These are phyloP conservation scores for Theristicus caerulescens DNA, from an alignment of 2,113 vertebrate species.

Conservation along the genomic window DNA sequence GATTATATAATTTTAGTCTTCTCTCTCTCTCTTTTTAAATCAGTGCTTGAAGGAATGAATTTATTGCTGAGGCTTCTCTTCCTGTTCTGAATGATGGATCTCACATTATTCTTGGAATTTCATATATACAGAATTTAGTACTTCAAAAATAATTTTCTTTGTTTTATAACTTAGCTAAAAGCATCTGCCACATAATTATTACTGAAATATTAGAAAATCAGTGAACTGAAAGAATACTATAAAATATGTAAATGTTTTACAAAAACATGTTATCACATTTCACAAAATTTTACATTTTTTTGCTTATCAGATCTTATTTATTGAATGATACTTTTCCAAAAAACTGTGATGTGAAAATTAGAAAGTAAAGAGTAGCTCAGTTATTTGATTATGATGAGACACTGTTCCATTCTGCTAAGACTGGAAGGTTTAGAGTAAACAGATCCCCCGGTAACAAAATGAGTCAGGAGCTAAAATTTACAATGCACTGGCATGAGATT, in stretches of 20 bases:
- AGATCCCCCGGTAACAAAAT: neutral
- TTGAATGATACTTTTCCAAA: neutral
- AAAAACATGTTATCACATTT: neutral
- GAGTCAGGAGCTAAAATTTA: neutral
- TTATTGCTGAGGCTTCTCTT: constrained; percentile 47
- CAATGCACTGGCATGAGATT: neutral
- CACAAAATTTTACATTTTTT: neutral
- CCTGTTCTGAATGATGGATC: constrained; percentile 41
- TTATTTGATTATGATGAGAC: neutral
- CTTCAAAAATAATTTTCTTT: constrained; percentile 50
- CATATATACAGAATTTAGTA: constrained; percentile 13
- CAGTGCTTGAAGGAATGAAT: constrained; percentile 55
- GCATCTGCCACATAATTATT: constrained; percentile 19
- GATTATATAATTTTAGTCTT: constrained; percentile 69
- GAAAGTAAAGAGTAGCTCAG: neutral
- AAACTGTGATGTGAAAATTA: neutral
- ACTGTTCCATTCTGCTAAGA: neutral
- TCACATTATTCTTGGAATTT: constrained; percentile 37
- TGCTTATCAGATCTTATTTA: neutral
- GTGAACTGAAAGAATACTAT: constrained; percentile 39
- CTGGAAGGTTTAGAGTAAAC: neutral
- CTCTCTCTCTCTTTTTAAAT: constrained; percentile 58
- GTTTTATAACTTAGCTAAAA: neutral
- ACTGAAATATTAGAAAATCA: constrained; percentile 44
- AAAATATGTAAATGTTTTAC: constrained; percentile 52